phyloP scores from a whole-genome alignment of 2,797 vertebrate species.

The Tapera naevia region DNA sequence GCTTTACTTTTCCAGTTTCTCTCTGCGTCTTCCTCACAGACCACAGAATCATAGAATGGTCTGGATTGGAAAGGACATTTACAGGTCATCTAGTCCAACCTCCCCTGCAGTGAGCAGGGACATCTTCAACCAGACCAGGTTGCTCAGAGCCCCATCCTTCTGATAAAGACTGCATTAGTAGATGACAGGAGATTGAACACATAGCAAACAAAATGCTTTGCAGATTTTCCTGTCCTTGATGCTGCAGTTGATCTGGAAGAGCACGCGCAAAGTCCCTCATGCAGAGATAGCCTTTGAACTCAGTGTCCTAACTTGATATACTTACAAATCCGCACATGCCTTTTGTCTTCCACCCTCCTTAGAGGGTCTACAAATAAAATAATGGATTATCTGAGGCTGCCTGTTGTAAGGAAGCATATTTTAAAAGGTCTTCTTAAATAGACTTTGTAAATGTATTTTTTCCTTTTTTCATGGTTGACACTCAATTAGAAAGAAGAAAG shows the following conservation, averaged over 20 bases:
- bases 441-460: slow-evolving; percentile 15
- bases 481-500: slow-evolving; percentile 39
- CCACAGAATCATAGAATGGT: too few species aligned
- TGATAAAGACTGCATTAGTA: slow-evolving; percentile 67
- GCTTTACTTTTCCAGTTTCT: neutral
- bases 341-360: neutral
- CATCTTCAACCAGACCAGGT: too few species aligned
- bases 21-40: rapidly evolving
- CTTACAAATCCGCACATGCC: neutral
- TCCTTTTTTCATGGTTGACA: slow-evolving; percentile 27
- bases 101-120: too few species aligned
- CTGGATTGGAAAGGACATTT: too few species aligned
- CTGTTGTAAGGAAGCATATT: slow-evolving; percentile 6
- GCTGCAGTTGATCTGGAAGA: slow-evolving; percentile 62
- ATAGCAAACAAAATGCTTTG: slow-evolving; percentile 45
- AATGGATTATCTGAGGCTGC: neutral
- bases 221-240: slow-evolving; percentile 50
- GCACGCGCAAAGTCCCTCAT: slow-evolving; percentile 58
- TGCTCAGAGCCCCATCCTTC: neutral
- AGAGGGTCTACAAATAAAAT: slow-evolving; percentile 37
- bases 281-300: slow-evolving; percentile 66
- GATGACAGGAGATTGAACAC: slow-evolving; percentile 62
- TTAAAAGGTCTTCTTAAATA: neutral
- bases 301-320: slow-evolving; percentile 9
- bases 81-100: too few species aligned